Percentiles rank a stretch among this genome's conserved stretches.
These are phyloP conservation scores for Liolophura sinensis DNA, from an alignment of 1,140 invertebrate genomes.

Conservation along the genomic window DNA sequence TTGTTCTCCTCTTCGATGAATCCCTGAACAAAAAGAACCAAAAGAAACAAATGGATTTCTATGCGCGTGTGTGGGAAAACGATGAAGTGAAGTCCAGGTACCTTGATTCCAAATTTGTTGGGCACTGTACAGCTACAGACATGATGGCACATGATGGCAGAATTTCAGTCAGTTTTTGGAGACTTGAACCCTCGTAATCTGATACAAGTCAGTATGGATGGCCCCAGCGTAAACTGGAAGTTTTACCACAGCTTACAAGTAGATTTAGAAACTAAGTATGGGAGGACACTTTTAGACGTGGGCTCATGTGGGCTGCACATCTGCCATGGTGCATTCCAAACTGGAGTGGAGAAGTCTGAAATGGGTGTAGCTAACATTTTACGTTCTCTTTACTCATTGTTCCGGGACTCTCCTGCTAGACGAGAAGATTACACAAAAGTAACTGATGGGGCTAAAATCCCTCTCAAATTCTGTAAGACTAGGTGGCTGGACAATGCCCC, in stretches of 20 bases:
- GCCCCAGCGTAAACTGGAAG: constrained; percentile 30
- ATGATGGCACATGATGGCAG: constrained; percentile 17
- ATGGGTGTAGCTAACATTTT: constrained; percentile 18
- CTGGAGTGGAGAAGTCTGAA: constrained; percentile 11
- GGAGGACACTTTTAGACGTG: constrained; percentile 15
- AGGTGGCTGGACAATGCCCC: constrained; percentile 21
- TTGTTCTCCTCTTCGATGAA: constrained; percentile 26
- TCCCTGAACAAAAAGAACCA: constrained; percentile 19
- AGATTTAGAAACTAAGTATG: constrained; percentile 6
- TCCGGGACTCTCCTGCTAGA: constrained; percentile 18
- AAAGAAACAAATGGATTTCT: constrained; percentile 34
- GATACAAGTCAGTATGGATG: constrained; percentile 32
- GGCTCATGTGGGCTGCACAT: constrained; percentile 27
- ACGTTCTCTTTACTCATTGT: constrained; percentile 14
- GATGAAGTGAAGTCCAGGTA: constrained; percentile 20
- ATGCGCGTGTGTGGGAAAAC: constrained; percentile 16
- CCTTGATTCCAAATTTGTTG: constrained; percentile 22
- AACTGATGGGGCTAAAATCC: constrained; percentile 13
- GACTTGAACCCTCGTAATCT: constrained; percentile 12
- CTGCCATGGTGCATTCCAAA: constrained; percentile 23
- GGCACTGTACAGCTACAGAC: constrained; percentile 19
- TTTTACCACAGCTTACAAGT: constrained; percentile 10
- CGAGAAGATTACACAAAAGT: constrained; percentile 17
- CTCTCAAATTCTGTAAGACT: constrained; percentile 17
- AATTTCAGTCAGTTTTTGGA: constrained; percentile 1